A percentile compares a stretch with the other conserved stretches of the same genome.
These are phyloP conservation scores for Diadophis punctatus DNA, from an alignment of 2,113 vertebrate species.

Conservation along the genomic window DNA sequence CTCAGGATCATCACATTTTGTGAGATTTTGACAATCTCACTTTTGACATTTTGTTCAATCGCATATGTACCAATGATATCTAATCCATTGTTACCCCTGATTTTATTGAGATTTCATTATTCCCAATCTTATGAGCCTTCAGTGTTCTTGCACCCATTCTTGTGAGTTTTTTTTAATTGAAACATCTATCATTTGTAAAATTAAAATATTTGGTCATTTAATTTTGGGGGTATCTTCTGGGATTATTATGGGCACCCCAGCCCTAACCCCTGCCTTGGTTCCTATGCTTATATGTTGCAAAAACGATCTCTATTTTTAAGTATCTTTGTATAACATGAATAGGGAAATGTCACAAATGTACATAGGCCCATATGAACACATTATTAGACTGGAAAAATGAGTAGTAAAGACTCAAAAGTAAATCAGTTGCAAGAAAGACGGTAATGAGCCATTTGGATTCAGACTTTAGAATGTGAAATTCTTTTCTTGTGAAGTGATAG, in stretches of 20 bases:
- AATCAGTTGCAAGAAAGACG: not conserved
- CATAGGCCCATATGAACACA: not conserved
- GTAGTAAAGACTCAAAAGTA: not conserved
- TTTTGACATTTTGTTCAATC: not conserved
- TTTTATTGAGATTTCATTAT: not conserved
- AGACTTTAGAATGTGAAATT: not conserved
- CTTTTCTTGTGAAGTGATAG: not conserved
- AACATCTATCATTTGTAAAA: not conserved
- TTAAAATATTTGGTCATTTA: not conserved
- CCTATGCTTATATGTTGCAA: not conserved
- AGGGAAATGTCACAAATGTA: not conserved
- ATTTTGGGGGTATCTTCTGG: not conserved
- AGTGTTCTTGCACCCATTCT: not conserved
- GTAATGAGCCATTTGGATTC: not conserved
- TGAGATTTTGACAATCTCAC: not conserved
- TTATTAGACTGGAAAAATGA: not conserved
- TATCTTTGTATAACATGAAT: not conserved
- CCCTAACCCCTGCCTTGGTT: not conserved
- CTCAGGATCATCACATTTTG: not conserved
- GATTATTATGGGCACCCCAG: not conserved
- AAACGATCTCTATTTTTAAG: not conserved
- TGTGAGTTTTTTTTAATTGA: not conserved
- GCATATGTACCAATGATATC: not conserved
- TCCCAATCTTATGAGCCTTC: not conserved
- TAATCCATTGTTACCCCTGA: not conserved